Conservation (phyloP, 2,888 invertebrate genomes). For the Argyresthia albistria region DNA sequence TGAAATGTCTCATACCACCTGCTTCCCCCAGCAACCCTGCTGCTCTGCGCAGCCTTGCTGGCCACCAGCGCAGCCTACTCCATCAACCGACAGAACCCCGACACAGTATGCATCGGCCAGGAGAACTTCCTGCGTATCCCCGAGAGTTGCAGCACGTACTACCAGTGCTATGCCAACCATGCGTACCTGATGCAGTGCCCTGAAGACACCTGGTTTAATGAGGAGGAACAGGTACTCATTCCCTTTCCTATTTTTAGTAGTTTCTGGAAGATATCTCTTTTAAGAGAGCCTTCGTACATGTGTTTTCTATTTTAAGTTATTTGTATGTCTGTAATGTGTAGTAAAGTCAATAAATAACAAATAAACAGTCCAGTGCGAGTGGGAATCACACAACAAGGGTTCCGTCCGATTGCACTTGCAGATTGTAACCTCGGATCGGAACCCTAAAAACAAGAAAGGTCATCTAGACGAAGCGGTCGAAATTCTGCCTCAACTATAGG, state of each 20-base stretch:
- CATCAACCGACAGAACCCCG: constrained; percentile 50
- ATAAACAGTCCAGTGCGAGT: too few relatives aligned
- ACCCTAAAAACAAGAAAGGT: too few relatives aligned
- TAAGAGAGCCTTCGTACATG: too few relatives aligned
- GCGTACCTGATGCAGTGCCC: constrained; percentile 61
- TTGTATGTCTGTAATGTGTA: too few relatives aligned
- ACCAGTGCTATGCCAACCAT: constrained; percentile 54
- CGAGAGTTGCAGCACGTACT: constrained; percentile 50
- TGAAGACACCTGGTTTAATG: constrained; percentile 54
- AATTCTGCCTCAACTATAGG: not conserved
- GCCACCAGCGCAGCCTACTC: constrained; percentile 51
- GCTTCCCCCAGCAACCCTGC: constrained; percentile 30
- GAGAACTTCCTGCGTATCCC: constrained; percentile 61
- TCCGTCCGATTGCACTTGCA: too few relatives aligned
- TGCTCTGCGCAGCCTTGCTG: constrained; percentile 25
- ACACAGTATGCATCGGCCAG: constrained; percentile 59
- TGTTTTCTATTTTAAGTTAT: too few relatives aligned
- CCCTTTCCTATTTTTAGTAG: not conserved
- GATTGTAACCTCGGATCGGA: too few relatives aligned
- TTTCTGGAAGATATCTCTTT: not conserved
- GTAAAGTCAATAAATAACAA: too few relatives aligned
- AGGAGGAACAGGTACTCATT: constrained; percentile 41
- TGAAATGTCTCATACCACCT: too few relatives aligned
- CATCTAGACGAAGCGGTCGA: not conserved
- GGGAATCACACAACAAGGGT: too few relatives aligned